Evolutionary conservation across 2,113 vertebrate species (phyloP), one percentile per base, ranked within the genome.

Genomic region (Channa argus): DNA sequence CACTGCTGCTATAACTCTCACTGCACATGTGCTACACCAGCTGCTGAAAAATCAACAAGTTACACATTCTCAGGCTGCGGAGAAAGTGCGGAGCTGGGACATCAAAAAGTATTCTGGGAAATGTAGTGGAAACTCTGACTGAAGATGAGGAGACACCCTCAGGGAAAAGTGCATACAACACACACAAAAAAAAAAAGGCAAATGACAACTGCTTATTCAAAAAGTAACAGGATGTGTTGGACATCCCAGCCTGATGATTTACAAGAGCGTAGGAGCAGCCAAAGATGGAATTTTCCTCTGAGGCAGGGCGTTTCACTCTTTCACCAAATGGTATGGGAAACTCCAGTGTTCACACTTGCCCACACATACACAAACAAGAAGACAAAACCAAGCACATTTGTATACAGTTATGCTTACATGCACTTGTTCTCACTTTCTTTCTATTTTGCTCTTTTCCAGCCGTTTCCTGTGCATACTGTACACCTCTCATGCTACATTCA

Each of bases 401-500:
- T 58, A 63, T 66, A 58, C 55, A 0, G 71, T 71, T 51, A n/a
- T 8, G 8, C 41, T 41, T 11, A 50, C 71, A 38, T 55, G 43
- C 64, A 56, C 72, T 78, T 76, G 64, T 50, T 66, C 69, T 56
- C 47, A 64, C 52, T 38, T 68, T 61, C 8, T 24, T 50, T 15
- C 41, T 38, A 15, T 56, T 83, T 67, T 45, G 46, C 34, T 78
- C 37, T 62, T 71, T 68, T 58, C 47, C 72, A 69, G 81, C 34
- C 6, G 49, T 70, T 85, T 83, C 77, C 88, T 74, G 65, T 24
- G 44, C 80, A 54, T 76, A 10, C 68, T 24, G 60, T 78, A 74
- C 66, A 41, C 77, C 79, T 88, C 90, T 80, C 85, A 80, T 86
- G 86, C 46, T 43, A 69, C 77, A 92, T 93, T 91, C 90, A 91